Percentiles rank a stretch among this genome's conserved stretches.
phyloP scores from a whole-genome alignment of 2,113 vertebrate genomes.

The Ornithorhynchus anatinus region DNA sequence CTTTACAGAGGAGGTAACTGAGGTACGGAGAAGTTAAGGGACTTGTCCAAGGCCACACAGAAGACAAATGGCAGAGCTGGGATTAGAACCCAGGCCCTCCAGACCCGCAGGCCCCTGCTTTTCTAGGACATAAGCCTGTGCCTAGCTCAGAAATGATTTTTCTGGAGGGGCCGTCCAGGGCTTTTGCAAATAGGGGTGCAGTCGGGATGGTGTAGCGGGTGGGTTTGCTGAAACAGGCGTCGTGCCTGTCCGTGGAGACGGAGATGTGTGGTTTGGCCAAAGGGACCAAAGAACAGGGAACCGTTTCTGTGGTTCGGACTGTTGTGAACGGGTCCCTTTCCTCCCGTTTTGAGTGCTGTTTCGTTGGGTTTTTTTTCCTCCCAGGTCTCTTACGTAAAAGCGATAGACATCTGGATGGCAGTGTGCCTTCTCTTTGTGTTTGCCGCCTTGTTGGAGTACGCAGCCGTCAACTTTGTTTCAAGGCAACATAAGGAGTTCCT shows the following conservation, averaged over 20 bases:
- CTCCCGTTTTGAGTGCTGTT: not conserved
- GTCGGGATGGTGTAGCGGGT: too few species aligned
- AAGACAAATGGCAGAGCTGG: not conserved
- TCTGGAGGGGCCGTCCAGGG: too few species aligned
- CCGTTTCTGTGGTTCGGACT: not conserved
- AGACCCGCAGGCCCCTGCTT: not conserved
- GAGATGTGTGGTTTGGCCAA: too few species aligned
- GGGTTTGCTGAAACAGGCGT: too few species aligned
- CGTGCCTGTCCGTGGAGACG: too few species aligned
- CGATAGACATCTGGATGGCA: slow-evolving; percentile 99
- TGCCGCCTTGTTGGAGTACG: slow-evolving; percentile 95
- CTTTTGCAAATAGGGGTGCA: too few species aligned
- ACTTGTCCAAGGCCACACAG: not conserved
- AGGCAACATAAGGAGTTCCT: slow-evolving; percentile 98
- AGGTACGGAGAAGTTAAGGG: too few species aligned
- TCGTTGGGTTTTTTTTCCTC: slow-evolving; percentile 31
- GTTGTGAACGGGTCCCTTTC: not conserved
- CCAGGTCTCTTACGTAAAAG: slow-evolving; percentile 98
- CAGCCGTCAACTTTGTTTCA: slow-evolving; percentile 98
- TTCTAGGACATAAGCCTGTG: not conserved
- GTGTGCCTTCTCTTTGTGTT: slow-evolving; percentile 99
- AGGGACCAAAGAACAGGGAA: not conserved
- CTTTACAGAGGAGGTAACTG: too few species aligned
- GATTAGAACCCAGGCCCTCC: not conserved
- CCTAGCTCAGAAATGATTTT: too few species aligned